Conservation (phyloP, 2,113 vertebrate genomes). For the Melospiza melodia region DNA sequence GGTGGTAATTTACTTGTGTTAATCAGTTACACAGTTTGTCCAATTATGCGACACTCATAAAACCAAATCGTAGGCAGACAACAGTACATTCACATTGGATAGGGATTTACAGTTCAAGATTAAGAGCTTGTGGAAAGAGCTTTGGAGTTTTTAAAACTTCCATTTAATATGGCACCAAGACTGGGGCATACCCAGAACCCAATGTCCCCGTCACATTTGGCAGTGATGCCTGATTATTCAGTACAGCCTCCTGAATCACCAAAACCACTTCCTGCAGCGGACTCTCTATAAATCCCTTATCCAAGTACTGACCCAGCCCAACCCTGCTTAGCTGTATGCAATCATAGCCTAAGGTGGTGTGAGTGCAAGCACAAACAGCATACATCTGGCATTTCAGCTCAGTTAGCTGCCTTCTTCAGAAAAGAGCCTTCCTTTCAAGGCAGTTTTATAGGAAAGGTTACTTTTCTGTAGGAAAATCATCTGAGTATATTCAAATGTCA, state of each 20-base stretch:
- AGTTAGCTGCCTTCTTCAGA: not conserved
- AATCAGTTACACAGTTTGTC: not conserved
- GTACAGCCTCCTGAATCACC: slow-evolving; percentile 43
- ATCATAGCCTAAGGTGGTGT: slow-evolving; percentile 46
- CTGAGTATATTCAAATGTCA: not conserved
- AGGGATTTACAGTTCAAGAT: not conserved
- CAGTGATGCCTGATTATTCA: not conserved
- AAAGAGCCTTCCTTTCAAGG: not conserved
- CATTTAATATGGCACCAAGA: not conserved
- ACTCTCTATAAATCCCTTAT: slow-evolving; percentile 32
- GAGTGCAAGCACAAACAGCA: slow-evolving; percentile 52
- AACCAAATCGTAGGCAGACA: not conserved
- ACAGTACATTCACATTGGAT: not conserved
- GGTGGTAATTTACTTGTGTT: not conserved
- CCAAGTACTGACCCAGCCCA: slow-evolving; percentile 58
- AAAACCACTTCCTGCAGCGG: slow-evolving; percentile 61
- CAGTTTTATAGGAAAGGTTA: not conserved
- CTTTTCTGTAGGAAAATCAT: not conserved
- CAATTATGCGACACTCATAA: not conserved
- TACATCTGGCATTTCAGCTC: slow-evolving; percentile 9
- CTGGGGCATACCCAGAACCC: not conserved
- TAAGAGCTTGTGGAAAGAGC: not conserved
- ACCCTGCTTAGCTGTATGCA: slow-evolving; percentile 31
- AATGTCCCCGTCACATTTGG: not conserved
- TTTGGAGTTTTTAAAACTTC: not conserved